phyloP scores from a whole-genome alignment of 1,140 invertebrate genomes.

The Brachionus rubens region DNA sequence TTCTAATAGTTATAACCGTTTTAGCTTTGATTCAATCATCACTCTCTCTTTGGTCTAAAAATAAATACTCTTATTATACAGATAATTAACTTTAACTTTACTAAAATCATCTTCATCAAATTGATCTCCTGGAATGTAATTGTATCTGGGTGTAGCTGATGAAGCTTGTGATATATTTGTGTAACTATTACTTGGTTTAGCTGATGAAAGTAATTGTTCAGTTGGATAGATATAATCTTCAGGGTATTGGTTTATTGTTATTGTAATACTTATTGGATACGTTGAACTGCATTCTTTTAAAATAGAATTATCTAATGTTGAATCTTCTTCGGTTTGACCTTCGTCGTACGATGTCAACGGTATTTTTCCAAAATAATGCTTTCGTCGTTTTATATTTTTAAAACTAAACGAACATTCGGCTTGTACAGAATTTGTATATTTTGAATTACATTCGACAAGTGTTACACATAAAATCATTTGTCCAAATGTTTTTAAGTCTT shows the following conservation, averaged over 20 bases:
- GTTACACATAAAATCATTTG: background rate
- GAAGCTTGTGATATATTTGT: background rate
- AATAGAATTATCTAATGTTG: conserved; percentile 3
- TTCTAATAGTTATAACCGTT: too few species aligned
- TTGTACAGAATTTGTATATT: background rate
- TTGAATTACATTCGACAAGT: background rate
- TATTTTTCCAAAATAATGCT: conserved; percentile 39
- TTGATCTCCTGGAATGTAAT: background rate
- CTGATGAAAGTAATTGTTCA: background rate
- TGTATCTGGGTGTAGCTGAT: conserved; percentile 3
- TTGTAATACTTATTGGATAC: conserved; percentile 10
- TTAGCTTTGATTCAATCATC: too few species aligned
- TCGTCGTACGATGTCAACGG: background rate
- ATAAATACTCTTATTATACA: background rate
- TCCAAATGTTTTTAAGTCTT: conserved; percentile 14
- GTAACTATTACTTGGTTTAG: background rate
- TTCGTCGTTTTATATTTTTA: conserved; percentile 24
- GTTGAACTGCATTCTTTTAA: conserved; percentile 9
- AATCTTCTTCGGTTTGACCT: conserved; percentile 12
- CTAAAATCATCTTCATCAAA: conserved; percentile 29
- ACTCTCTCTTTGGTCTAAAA: too few species aligned
- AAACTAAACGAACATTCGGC: conserved; percentile 38
- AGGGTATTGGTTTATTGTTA: conserved; percentile 20
- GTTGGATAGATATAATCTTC: background rate
- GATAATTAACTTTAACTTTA: conserved; percentile 23